phyloP scores from a whole-genome alignment of 2,797 vertebrate genomes.

The Sebastes itinus region DNA sequence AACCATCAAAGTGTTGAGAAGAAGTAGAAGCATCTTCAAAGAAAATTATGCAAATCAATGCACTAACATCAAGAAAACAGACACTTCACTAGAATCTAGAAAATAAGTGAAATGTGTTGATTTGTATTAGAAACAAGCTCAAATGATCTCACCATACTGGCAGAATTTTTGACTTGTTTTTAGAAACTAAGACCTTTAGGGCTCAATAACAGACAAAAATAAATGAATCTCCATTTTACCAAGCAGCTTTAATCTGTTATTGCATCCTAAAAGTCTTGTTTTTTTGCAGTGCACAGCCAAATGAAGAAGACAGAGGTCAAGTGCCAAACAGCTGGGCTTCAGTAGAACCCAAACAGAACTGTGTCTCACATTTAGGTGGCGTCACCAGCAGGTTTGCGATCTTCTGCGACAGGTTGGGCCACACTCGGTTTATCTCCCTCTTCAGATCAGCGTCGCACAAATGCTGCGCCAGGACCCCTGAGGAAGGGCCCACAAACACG shows the following conservation, averaged over 20 bases:
- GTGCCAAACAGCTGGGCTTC: background rate
- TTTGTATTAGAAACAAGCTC: background rate
- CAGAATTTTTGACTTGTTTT: background rate
- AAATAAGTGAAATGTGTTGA: background rate
- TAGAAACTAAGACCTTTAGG: background rate
- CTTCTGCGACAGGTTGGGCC: conserved; percentile 94
- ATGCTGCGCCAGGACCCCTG: conserved; percentile 90
- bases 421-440: conserved; percentile 92
- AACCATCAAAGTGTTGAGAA: background rate
- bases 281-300: background rate
- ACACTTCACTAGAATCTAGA: background rate
- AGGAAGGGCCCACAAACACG: conserved; percentile 28
- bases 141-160: background rate
- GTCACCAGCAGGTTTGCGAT: conserved; percentile 93
- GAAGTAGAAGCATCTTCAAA: background rate
- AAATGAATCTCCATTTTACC: background rate
- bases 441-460: conserved; percentile 91
- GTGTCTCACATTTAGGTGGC: conserved; percentile 92
- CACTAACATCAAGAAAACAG: background rate
- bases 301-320: background rate
- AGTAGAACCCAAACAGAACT: background rate
- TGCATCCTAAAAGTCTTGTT: background rate
- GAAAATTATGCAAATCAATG: background rate
- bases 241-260: background rate
- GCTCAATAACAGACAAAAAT: background rate